These are phyloP conservation scores for Syngnathus typhle DNA, from an alignment of 2,113 vertebrate species.

Conservation along the genomic window DNA sequence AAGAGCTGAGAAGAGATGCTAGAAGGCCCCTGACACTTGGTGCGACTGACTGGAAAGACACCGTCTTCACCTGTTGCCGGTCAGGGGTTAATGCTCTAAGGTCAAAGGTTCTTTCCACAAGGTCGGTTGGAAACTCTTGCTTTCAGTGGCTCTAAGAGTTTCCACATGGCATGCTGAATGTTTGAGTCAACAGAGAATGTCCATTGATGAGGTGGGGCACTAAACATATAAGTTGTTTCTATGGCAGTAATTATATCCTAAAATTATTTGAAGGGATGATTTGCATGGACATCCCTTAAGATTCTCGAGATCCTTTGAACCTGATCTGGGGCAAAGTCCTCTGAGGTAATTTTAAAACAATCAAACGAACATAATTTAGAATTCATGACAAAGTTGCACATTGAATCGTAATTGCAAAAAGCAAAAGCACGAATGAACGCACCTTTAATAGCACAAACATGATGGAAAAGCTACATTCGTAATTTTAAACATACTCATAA, in stretches of 20 bases:
- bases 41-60: constrained; percentile 59
- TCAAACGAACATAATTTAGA: too few species aligned
- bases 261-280: too few species aligned
- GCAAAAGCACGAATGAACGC: too few species aligned
- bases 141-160: constrained; percentile 58
- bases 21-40: constrained; percentile 51
- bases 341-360: too few species aligned
- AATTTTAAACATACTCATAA: too few species aligned
- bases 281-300: too few species aligned
- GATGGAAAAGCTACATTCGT: too few species aligned
- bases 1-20: constrained; percentile 51
- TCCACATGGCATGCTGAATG: constrained; percentile 62
- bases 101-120: constrained; percentile 72
- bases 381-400: too few species aligned
- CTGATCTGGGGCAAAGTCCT: too few species aligned
- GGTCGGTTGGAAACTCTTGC: constrained; percentile 54
- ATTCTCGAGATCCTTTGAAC: too few species aligned
- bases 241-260: background rate
- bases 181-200: constrained; percentile 51
- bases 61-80: constrained; percentile 72
- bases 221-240: background rate
- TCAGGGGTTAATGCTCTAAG: constrained; percentile 70
- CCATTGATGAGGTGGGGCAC: background rate
- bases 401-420: too few species aligned
- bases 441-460: too few species aligned